Conservation (phyloP, 2,797 vertebrate genomes). For the Numenius phaeopus region DNA sequence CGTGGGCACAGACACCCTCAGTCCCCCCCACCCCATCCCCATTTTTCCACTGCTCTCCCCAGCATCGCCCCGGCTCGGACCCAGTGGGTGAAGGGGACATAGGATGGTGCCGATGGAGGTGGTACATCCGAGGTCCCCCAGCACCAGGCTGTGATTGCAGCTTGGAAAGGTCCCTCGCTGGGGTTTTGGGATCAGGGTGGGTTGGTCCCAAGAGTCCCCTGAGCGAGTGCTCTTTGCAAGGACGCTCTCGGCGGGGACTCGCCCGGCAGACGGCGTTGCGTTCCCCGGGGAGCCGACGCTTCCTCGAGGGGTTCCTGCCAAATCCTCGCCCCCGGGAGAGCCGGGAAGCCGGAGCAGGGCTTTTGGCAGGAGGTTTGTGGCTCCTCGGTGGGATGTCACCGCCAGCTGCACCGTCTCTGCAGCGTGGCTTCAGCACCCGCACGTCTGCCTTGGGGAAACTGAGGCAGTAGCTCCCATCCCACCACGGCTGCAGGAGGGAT, state of each 20-base stretch:
- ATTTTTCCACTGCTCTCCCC: not conserved
- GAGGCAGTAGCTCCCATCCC: not conserved
- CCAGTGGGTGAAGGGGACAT: fast-evolving
- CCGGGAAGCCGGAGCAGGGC: not conserved
- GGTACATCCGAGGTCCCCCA: not conserved
- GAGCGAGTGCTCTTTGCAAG: not conserved
- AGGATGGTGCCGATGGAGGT: fast-evolving
- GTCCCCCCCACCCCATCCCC: not conserved
- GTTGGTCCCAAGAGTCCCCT: not conserved
- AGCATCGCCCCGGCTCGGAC: fast-evolving
- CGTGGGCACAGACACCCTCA: not conserved
- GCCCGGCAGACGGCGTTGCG: fast-evolving
- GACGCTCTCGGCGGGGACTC: fast-evolving
- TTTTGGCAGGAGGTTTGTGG: not conserved
- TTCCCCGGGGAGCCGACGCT: not conserved
- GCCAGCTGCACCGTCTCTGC: not conserved
- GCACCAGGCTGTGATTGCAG: not conserved
- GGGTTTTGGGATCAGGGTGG: not conserved
- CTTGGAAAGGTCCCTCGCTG: not conserved
- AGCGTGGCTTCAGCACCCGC: fast-evolving
- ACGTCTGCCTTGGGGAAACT: not conserved
- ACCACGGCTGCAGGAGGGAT: not conserved
- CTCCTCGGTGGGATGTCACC: not conserved
- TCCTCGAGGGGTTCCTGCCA: not conserved
- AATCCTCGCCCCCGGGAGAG: fast-evolving